These are phyloP conservation scores for Amphilophus citrinellus DNA, from an alignment of 2,113 vertebrate species.

Conservation along the genomic window DNA sequence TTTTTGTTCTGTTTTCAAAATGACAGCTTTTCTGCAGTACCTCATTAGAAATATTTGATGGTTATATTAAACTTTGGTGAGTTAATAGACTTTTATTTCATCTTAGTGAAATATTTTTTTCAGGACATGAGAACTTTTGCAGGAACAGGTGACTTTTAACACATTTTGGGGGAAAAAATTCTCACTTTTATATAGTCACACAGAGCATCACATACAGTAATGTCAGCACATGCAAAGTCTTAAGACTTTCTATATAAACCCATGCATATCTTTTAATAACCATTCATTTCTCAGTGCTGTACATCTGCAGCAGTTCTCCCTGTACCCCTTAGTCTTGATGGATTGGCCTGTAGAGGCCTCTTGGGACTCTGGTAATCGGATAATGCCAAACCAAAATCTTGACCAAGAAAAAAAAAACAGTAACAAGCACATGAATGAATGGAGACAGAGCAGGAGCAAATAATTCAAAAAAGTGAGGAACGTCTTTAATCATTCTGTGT, in stretches of 20 bases:
- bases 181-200: neutral
- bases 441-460: constrained; percentile 36
- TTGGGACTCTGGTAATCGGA: constrained; percentile 73
- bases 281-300: constrained; percentile 47
- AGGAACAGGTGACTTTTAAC: constrained; percentile 3
- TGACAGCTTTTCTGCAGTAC: constrained; percentile 5
- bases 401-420: constrained; percentile 24
- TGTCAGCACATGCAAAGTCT: neutral
- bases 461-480: constrained; percentile 68
- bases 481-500: constrained; percentile 80
- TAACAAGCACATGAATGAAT: constrained; percentile 66
- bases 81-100: neutral
- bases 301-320: constrained; percentile 63
- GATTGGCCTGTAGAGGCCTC: constrained; percentile 74
- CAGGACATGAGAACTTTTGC: constrained; percentile 4
- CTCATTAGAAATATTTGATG: neutral
- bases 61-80: neutral
- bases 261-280: constrained; percentile 49
- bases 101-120: neutral
- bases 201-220: neutral
- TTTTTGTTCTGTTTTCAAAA: neutral
- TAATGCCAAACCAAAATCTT: constrained; percentile 73
- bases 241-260: constrained; percentile 41
- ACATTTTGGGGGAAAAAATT: neutral
- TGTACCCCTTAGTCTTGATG: constrained; percentile 73